phyloP scores from a whole-genome alignment of 2,797 vertebrate genomes.

The Chelon labrosus region DNA sequence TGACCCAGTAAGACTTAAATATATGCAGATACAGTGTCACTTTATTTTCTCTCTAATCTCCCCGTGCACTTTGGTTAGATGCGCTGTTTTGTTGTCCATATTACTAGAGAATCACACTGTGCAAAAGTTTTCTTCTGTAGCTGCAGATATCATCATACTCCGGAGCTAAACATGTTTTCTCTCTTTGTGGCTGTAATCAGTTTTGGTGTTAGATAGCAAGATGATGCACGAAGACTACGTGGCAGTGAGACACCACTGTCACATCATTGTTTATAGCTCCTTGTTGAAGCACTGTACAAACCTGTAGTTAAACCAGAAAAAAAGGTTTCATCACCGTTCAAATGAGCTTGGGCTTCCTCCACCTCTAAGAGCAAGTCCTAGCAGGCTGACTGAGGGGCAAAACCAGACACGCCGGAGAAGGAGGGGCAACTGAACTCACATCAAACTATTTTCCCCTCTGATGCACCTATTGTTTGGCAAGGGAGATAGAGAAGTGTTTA shows the following conservation, averaged over 20 bases:
- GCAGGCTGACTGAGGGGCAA: slow-evolving; percentile 74
- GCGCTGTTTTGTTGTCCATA: slow-evolving; percentile 2
- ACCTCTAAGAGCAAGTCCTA: slow-evolving; percentile 77
- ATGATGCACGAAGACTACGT: slow-evolving; percentile 31
- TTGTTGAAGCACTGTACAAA: slow-evolving; percentile 45
- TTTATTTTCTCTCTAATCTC: not conserved
- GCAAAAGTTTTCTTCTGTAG: slow-evolving; percentile 11
- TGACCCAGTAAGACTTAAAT: not conserved
- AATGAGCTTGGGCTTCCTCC: slow-evolving; percentile 70
- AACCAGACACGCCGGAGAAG: slow-evolving; percentile 71
- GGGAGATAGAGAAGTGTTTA: slow-evolving; percentile 6
- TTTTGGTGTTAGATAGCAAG: slow-evolving; percentile 37
- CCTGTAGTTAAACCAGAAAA: slow-evolving; percentile 37
- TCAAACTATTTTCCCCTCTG: slow-evolving; percentile 26
- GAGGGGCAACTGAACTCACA: slow-evolving; percentile 66
- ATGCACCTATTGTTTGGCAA: slow-evolving; percentile 25
- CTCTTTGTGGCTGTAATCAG: slow-evolving; percentile 11
- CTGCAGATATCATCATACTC: slow-evolving; percentile 23
- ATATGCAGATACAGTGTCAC: not conserved
- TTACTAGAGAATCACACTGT: slow-evolving; percentile 18
- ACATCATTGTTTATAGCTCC: slow-evolving; percentile 35
- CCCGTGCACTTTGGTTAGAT: not conserved
- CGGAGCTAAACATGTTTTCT: slow-evolving; percentile 6
- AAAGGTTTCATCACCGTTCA: slow-evolving; percentile 65
- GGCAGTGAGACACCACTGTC: slow-evolving; percentile 15